Conservation (phyloP, 1,140 invertebrate genomes). For the Proales similis region DNA sequence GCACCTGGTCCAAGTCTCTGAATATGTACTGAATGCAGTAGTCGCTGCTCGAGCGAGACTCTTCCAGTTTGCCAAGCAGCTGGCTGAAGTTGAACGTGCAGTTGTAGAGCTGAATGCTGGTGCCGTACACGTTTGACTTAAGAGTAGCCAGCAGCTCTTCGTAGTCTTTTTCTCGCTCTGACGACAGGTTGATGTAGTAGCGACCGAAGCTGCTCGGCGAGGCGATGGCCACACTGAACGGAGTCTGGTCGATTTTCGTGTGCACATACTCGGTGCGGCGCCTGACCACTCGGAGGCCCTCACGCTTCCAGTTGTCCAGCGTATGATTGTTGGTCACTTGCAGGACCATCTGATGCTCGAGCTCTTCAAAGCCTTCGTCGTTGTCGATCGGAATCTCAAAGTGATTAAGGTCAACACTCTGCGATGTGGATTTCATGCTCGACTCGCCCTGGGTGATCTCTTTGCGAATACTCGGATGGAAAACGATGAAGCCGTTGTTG, state of each 20-base stretch:
- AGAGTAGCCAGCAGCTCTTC: constrained; percentile 3
- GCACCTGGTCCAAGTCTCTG: constrained; percentile 3
- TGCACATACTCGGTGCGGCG: constrained; percentile 30
- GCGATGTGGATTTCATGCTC: constrained; percentile 31
- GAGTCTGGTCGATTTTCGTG: constrained; percentile 4
- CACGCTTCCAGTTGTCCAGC: constrained; percentile 35
- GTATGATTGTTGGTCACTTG: constrained; percentile 15
- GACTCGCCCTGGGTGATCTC: constrained; percentile 12
- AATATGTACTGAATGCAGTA: constrained; percentile 19
- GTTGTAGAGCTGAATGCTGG: constrained; percentile 23
- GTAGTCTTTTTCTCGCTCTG: constrained; percentile 15
- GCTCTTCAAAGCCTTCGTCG: constrained; percentile 17
- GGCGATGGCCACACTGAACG: constrained; percentile 19
- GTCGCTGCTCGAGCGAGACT: constrained; percentile 9
- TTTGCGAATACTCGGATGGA: constrained; percentile 36
- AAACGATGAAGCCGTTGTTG: constrained; percentile 34
- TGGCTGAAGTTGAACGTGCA: constrained; percentile 21
- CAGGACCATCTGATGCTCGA: constrained; percentile 32
- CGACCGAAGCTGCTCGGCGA: constrained; percentile 29
- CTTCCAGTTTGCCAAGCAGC: constrained; percentile 2
- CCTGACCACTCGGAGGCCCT: constrained; percentile 25
- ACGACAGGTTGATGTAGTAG: constrained; percentile 21
- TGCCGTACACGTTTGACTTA: constrained; percentile 4
- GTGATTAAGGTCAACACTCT: constrained; percentile 23
- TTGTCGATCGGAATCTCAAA: constrained; percentile 36